Evolutionary conservation across 2,888 invertebrate genomes (phyloP).

Genomic region (Muscina levida): DNA sequence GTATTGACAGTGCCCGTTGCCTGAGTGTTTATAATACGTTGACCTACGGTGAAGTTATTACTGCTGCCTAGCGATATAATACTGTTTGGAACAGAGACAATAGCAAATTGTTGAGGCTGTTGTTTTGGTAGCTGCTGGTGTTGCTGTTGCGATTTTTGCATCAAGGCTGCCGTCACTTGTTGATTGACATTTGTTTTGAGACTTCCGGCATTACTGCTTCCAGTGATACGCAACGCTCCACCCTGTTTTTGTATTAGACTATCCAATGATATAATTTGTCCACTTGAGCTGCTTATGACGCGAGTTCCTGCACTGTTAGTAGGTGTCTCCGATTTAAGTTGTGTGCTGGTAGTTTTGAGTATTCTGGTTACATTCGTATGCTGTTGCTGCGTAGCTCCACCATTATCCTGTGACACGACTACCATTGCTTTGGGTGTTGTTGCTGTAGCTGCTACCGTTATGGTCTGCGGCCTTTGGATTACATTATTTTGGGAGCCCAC

Average conservation of each 20-base stretch:
- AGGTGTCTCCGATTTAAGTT: constrained; percentile 53
- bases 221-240: constrained; percentile 59
- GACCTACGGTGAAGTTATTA: constrained; percentile 59
- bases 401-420: constrained; percentile 50
- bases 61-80: constrained; percentile 74
- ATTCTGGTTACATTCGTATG: constrained; percentile 62
- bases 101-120: constrained; percentile 79
- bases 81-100: constrained; percentile 80
- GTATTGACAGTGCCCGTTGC: constrained; percentile 29
- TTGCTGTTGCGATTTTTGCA: constrained; percentile 56
- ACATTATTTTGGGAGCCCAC: constrained; percentile 58
- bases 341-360: constrained; percentile 56
- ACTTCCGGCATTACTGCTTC: constrained; percentile 39
- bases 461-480: constrained; percentile 53
- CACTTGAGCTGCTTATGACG: constrained; percentile 81
- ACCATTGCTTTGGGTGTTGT: constrained; percentile 34
- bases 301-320: constrained; percentile 45
- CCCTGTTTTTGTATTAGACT: constrained; percentile 70
- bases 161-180: constrained; percentile 39
- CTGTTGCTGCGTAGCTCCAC: constrained; percentile 33
- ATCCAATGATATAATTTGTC: constrained; percentile 78
- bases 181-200: constrained; percentile 42
- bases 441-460: constrained; percentile 53
- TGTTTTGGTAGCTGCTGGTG: constrained; percentile 66
- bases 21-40: constrained; percentile 73